phyloP scores from a whole-genome alignment of 2,888 invertebrate species.

The Chironomus tentans region DNA sequence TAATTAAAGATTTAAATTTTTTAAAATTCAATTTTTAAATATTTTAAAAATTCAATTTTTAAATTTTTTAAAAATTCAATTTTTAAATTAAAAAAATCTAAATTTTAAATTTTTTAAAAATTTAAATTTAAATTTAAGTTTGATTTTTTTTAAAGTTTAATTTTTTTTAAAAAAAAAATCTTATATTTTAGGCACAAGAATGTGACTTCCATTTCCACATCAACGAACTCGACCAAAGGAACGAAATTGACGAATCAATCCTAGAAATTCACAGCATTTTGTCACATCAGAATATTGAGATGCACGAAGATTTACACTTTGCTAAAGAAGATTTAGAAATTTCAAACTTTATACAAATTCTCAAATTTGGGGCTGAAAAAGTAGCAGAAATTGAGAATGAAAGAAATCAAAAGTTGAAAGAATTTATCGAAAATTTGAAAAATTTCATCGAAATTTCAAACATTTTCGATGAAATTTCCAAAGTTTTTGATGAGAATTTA shows the following conservation, averaged over 20 bases:
- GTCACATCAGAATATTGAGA: not conserved
- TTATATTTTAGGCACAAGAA: not conserved
- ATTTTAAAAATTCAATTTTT: no score
- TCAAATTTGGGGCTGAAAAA: not conserved
- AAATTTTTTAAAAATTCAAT: no score
- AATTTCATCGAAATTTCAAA: not conserved
- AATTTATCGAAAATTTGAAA: not conserved
- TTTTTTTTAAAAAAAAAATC: no score
- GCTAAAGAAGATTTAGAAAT: not conserved
- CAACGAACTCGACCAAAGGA: not conserved
- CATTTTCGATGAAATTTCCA: not conserved
- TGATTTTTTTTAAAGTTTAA: no score
- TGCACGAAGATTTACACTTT: not conserved
- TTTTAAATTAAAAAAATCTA: no score
- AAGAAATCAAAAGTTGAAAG: not conserved
- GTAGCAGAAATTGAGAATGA: no score
- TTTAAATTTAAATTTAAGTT: no score
- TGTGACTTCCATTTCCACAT: not conserved
- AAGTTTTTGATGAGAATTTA: not conserved
- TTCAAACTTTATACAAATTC: not conserved
- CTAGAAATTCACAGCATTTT: not conserved
- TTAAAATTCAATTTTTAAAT: no score
- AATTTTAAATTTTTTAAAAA: no score
- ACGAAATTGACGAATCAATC: not conserved
- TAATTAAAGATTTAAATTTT: no score